Evolutionary conservation across 2,888 invertebrate species (phyloP).

Genomic region (Plagiodera versicolora): DNA sequence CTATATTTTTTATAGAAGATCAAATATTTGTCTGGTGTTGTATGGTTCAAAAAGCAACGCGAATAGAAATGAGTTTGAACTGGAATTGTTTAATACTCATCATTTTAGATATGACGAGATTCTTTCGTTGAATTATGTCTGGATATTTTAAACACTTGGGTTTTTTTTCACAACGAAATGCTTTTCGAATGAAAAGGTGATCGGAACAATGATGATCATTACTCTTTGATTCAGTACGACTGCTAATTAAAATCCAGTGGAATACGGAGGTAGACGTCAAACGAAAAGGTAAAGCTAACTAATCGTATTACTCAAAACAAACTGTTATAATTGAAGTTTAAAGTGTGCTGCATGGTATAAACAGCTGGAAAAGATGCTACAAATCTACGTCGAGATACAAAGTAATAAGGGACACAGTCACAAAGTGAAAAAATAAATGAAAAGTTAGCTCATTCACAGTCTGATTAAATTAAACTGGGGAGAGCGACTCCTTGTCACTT

Average conservation of each 20-base stretch:
- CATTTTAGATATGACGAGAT: no score
- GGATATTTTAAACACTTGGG: no score
- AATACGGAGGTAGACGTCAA: slow-evolving; percentile 5
- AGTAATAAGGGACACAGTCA: slow-evolving; percentile 43
- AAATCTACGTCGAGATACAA: slow-evolving; percentile 37
- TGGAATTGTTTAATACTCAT: no score
- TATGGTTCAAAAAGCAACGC: no score
- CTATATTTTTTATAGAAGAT: no score
- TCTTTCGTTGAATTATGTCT: no score
- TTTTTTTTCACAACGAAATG: background rate
- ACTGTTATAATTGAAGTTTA: slow-evolving; percentile 41
- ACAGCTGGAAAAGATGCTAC: slow-evolving; percentile 41
- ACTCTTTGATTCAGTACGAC: slow-evolving; percentile 6
- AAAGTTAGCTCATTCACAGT: slow-evolving; percentile 48
- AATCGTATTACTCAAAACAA: slow-evolving; percentile 40
- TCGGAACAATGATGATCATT: background rate
- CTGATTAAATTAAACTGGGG: slow-evolving; percentile 49
- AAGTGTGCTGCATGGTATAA: slow-evolving; percentile 34
- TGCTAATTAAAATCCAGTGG: slow-evolving; percentile 1
- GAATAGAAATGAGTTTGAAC: no score
- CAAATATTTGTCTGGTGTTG: no score
- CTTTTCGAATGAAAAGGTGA: background rate
- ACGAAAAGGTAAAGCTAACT: slow-evolving; percentile 28
- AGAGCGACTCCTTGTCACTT: slow-evolving; percentile 43
- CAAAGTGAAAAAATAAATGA: slow-evolving; percentile 50